Percentiles rank a stretch among this genome's conserved stretches.
phyloP scores from a whole-genome alignment of 2,113 vertebrate species.

The Riparia riparia region DNA sequence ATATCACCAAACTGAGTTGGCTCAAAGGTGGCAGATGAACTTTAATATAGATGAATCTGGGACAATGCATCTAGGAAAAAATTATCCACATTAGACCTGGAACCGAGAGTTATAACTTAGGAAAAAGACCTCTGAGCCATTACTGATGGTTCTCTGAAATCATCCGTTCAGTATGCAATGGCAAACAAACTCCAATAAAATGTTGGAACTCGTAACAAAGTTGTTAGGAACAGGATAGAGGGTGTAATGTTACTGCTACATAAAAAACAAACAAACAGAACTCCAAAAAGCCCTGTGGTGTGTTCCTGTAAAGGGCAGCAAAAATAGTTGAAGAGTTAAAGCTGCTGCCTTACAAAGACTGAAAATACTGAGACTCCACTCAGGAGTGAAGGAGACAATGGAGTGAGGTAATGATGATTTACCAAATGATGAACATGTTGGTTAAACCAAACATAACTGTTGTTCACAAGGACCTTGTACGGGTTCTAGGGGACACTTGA shows the following conservation, averaged over 20 bases:
- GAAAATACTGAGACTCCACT: neutral
- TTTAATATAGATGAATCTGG: neutral
- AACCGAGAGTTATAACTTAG: neutral
- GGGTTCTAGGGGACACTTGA: neutral
- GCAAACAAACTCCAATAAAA: neutral
- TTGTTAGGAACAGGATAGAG: neutral
- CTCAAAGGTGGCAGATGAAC: neutral
- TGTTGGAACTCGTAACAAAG: neutral
- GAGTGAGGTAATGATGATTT: neutral
- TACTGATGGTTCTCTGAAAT: constrained; percentile 23
- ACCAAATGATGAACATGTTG: neutral
- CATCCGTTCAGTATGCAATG: neutral
- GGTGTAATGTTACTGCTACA: neutral
- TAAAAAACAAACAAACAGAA: neutral
- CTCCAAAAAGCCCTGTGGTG: neutral
- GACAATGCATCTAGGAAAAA: constrained; percentile 23
- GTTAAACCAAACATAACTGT: neutral
- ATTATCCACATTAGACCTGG: neutral
- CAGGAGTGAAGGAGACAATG: neutral
- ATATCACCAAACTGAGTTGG: neutral
- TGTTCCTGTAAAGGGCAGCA: neutral
- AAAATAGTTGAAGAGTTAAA: neutral
- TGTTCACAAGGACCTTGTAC: neutral
- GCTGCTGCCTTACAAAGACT: neutral
- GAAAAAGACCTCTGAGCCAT: neutral